These are phyloP conservation scores for Nibea albiflora DNA, from an alignment of 2,113 vertebrate genomes.

Conservation along the genomic window DNA sequence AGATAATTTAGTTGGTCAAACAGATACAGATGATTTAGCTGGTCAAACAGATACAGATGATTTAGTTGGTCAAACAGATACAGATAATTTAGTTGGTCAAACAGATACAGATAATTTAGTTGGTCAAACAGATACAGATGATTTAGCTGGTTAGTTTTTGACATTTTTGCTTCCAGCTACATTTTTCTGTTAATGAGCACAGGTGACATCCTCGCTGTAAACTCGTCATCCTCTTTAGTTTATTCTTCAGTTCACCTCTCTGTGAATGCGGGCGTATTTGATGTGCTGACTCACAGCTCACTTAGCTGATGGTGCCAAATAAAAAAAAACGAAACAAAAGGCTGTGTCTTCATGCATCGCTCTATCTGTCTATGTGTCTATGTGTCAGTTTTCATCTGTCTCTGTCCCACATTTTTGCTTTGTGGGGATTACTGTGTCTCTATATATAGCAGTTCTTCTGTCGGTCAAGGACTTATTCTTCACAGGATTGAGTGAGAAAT, in stretches of 20 bases:
- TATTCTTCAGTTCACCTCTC: neutral
- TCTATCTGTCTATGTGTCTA: neutral
- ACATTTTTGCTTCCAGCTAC: neutral
- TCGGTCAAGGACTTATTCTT: constrained; percentile 49
- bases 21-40: too few relatives aligned
- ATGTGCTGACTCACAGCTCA: constrained; percentile 48
- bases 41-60: too few relatives aligned
- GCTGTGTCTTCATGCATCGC: neutral
- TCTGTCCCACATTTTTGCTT: constrained; percentile 18
- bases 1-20: too few relatives aligned
- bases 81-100: too few relatives aligned
- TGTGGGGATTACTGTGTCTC: constrained; percentile 10
- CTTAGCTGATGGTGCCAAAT: constrained; percentile 19
- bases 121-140: too few relatives aligned
- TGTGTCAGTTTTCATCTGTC: constrained; percentile 25
- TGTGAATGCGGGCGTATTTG: neutral
- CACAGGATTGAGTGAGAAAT: constrained; percentile 7
- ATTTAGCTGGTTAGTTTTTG: too few relatives aligned
- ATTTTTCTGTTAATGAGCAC: neutral
- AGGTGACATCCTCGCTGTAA: neutral
- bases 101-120: too few relatives aligned
- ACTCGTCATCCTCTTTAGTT: neutral
- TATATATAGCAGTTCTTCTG: constrained; percentile 37
- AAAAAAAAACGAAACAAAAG: neutral
- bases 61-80: too few relatives aligned